Percentiles rank a stretch among this genome's conserved stretches.
phyloP scores from a whole-genome alignment of 2,888 invertebrate species.

The Adelognathus sp. region DNA sequence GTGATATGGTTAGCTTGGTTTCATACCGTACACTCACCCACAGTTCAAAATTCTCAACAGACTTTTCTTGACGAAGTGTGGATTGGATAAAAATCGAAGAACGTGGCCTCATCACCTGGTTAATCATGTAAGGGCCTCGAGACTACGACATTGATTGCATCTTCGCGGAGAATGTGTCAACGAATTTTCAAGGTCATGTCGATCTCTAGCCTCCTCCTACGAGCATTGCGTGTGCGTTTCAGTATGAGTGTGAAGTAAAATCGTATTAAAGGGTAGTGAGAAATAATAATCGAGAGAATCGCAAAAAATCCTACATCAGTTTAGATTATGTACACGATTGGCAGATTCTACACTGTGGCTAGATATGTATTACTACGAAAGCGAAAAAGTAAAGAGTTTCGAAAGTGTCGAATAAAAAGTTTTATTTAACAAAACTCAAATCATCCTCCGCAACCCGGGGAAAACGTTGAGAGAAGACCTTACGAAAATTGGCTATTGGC shows the following conservation, averaged over 20 bases:
- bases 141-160: not conserved
- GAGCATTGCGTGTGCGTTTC: not conserved
- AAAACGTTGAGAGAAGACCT: not conserved
- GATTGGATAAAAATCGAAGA: no score
- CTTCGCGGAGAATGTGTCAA: not conserved
- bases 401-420: constrained; percentile 38
- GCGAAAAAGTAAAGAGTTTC: constrained; percentile 61
- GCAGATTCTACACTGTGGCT: constrained; percentile 63
- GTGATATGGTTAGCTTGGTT: no score
- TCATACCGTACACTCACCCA: not conserved
- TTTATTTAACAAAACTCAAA: constrained; percentile 34
- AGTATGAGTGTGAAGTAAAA: not conserved
- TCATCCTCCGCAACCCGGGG: not conserved
- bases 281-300: constrained; percentile 9
- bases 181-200: not conserved
- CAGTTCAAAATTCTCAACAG: not conserved
- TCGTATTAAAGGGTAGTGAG: not conserved
- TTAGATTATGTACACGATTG: constrained; percentile 52
- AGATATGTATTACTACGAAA: constrained; percentile 61
- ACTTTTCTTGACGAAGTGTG: not conserved
- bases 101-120: no score
- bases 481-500: not conserved
- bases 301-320: constrained; percentile 59
- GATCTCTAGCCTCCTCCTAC: not conserved
- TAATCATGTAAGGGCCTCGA: no score